Evolutionary conservation across 2,797 vertebrate genomes (phyloP), one percentile per base, ranked within the genome.

Genomic region (Miichthys miiuy): DNA sequence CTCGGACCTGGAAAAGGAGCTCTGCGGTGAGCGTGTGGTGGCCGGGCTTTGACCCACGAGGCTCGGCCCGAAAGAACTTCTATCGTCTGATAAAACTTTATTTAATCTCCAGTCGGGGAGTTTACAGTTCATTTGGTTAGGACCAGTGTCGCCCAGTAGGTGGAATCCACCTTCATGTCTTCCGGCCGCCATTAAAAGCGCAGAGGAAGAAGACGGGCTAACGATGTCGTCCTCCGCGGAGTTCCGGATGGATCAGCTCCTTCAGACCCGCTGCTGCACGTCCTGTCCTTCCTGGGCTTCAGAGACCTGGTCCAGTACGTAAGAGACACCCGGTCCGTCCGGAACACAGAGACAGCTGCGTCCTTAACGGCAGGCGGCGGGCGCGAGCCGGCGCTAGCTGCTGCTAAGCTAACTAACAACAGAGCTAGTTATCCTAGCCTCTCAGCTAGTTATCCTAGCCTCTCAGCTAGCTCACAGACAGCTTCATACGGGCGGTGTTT

Each of bases 211-310:
- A 42, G 68, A n/a, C 77, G 63, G 41, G 12, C 41, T 38, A 38
- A 38, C 34, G 34, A 97, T 97, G 96, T 96, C 96, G 78, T 92
- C 96, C 81, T 87, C 92, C 83, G 57, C 79, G 57, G 94, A 95
- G 74, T 88, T 98, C 1, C 96, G 92, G 82, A 86, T 99, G 89
- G 96, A 96, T 61, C 93, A 94, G 78, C 92, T 99, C 25, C 97
- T 97, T 4, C 97, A 2, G 97, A 99, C 85, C 97, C 98, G 30
- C 91, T 99, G 73, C 93, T 99, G 11, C n/a, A n/a, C 80, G 93
- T 99, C 50, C 80, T 98, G 34, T 98, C 97, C 71, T 97, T 96
- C 90, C 92, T 99, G 87, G 95, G 96, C 91, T 97, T 96, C 91
- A 95, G 95, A 69, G 97, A 98, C 84, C 89, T 99, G 61, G 86